Base-by-base conservation (phyloP, 2,113 vertebrate genomes). In the Cyprinodon tularosa region DNA sequence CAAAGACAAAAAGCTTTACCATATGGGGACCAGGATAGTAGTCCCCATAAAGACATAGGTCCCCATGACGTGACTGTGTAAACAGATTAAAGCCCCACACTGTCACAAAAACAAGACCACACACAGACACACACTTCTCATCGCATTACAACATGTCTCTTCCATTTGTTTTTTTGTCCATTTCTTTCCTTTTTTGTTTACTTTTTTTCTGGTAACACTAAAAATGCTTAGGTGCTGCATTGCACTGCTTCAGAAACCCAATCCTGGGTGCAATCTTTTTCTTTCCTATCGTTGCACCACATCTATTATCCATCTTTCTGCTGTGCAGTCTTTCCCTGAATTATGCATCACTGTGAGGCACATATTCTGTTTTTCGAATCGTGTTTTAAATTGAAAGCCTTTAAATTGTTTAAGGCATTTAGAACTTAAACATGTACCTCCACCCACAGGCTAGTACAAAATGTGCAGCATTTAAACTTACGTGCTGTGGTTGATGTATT, bases 321-420 rank as follows among this genome's bases (percentile, higher is more conserved):
- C 62, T 84, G 66, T 83, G 65, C 75, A 67, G 74, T 77, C 68
- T 66, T 57, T 65, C 3, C 68, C 66, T 88, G 40, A 90, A 85
- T 91, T 88, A 86, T 90, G 78, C 84, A 85, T 62, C 69, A 71
- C 84, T 76, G 85, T 72, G 66, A 77, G 78, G 71, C 50, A 68
- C 65, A 45, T 84, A 47, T 74, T 67, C 68, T 53, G 20, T 61
- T 47, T 80, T 71, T 22, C 8, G 64, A 44, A 60, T 12, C 17
- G 17, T 11, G 36, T 64, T 65, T 80, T 75, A 59, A 61, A 37
- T 29, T 62, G 36, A 62, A 57, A 73, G 36, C n/a, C 78, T 1
- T 36, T 0, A 13, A 29, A 47, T 1, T 2, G 12, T 66, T 62
- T 0, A 38, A 65, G 39, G 13, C 71, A 62, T 12, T 29, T 45